Percentiles rank a stretch among this genome's conserved stretches.
Conservation (phyloP, 92 coral and sea anemone genomes). For the Micromussa lordhowensis region DNA sequence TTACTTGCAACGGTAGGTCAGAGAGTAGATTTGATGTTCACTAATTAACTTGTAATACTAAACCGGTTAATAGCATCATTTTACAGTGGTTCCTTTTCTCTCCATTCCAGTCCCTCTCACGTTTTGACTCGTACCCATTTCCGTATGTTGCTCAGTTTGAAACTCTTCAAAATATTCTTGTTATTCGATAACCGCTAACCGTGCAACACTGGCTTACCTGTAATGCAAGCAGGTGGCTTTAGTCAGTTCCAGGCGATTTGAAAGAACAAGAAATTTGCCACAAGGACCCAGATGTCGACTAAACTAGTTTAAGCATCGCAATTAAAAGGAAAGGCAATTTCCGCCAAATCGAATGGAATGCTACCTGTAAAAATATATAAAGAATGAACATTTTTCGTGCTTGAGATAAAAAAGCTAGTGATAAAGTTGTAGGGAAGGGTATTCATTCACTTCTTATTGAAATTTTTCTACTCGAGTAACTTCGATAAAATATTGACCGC, state of each 20-base stretch:
- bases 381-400: neutral
- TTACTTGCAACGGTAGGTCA: neutral
- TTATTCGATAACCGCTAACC: neutral
- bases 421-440: neutral
- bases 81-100: neutral
- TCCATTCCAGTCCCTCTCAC: neutral
- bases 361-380: neutral
- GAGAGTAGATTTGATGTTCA: neutral
- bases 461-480: conserved; percentile 13
- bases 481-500: conserved; percentile 33
- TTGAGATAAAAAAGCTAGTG: neutral
- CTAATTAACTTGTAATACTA: neutral
- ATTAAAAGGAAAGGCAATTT: neutral
- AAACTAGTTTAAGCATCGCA: neutral
- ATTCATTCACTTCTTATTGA: neutral
- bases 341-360: neutral
- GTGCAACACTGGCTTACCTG: neutral
- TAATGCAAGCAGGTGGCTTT: neutral
- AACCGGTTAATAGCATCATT: neutral
- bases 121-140: neutral
- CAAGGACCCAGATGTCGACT: neutral
- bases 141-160: neutral
- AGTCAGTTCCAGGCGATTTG: neutral
- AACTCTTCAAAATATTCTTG: neutral
- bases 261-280: neutral